Evolutionary conservation across 2,113 vertebrate genomes (phyloP).

Genomic region (Ammodramus savannarum): DNA sequence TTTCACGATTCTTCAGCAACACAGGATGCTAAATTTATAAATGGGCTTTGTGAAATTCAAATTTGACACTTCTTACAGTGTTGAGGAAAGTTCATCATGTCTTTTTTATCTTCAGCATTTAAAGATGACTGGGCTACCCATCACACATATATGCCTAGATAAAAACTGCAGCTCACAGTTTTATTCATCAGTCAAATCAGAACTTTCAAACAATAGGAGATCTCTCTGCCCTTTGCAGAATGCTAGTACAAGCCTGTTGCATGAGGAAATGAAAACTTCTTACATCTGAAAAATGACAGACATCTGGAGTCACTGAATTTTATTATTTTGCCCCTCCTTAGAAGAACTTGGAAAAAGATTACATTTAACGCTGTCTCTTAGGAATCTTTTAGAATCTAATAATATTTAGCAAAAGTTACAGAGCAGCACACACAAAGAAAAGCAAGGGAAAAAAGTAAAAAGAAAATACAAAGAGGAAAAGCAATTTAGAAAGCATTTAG

Average conservation of each 20-base stretch:
- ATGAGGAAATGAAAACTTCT: background rate
- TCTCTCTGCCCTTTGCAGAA: background rate
- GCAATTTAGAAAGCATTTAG: background rate
- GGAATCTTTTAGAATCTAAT: background rate
- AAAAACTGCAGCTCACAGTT: background rate
- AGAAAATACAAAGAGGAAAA: background rate
- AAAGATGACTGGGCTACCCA: background rate
- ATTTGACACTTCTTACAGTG: background rate
- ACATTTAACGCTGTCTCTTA: background rate
- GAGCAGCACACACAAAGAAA: background rate
- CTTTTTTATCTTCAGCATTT: background rate
- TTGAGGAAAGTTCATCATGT: background rate
- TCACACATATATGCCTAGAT: background rate
- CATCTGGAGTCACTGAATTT: background rate
- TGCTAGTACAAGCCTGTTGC: background rate
- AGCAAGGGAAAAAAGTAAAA: background rate
- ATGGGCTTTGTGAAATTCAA: background rate
- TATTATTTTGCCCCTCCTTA: background rate
- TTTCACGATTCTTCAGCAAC: background rate
- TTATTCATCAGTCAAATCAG: background rate
- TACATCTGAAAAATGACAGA: background rate
- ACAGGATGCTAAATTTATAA: background rate
- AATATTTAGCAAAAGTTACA: background rate
- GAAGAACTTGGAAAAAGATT: background rate
- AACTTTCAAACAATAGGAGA: background rate